Percentiles rank a stretch among this genome's conserved stretches.
Conservation (phyloP, 2,113 vertebrate species). For the Dinomys branickii region DNA sequence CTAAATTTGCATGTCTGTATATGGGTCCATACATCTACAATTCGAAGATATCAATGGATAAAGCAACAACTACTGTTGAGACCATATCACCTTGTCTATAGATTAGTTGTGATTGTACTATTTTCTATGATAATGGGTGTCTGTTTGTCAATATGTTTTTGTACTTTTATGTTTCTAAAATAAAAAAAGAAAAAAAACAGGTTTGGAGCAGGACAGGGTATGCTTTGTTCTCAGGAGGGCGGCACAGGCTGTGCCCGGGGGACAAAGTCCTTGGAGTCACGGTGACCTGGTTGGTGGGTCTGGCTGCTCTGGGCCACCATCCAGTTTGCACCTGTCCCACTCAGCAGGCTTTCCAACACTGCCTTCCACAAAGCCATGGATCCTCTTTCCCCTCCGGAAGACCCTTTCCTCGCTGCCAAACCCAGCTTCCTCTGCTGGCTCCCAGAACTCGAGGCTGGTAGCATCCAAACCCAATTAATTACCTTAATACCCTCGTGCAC, state of each 20-base stretch:
- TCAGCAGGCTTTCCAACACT: not conserved
- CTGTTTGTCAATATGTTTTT: too few species aligned
- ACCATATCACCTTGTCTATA: too few species aligned
- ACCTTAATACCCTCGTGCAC: constrained; percentile 27
- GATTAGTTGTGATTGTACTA: too few species aligned
- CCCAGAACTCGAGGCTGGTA: not conserved
- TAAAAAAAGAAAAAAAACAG: too few species aligned
- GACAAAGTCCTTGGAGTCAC: rapidly evolving
- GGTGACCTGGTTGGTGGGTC: rapidly evolving
- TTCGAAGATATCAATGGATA: too few species aligned
- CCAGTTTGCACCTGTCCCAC: not conserved
- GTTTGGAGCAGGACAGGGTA: rapidly evolving
- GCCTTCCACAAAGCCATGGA: not conserved
- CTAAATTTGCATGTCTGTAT: too few species aligned
- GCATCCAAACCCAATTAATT: constrained; percentile 39
- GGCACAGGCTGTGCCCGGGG: not conserved
- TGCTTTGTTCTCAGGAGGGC: rapidly evolving
- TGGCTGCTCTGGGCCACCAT: rapidly evolving
- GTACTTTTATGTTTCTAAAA: too few species aligned
- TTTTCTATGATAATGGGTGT: too few species aligned
- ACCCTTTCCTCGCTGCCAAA: not conserved
- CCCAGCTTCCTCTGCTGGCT: not conserved
- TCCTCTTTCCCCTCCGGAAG: not conserved
- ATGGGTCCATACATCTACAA: too few species aligned
- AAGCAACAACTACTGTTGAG: too few species aligned